Evolutionary conservation across 2,888 invertebrate species (phyloP).

Genomic region (Cryptocheilus praepositus): DNA sequence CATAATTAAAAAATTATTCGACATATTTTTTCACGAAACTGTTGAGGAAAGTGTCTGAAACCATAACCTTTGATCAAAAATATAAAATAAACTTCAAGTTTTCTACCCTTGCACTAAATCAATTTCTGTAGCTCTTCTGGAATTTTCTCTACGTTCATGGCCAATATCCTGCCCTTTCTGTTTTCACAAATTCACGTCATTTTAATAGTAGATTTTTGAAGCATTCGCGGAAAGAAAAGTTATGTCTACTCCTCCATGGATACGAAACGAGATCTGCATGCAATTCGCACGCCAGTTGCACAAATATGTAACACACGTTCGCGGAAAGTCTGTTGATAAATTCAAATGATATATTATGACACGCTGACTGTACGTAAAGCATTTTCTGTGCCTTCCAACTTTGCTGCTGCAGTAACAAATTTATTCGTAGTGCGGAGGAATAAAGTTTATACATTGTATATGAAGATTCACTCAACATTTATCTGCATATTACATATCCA

Average conservation of each 20-base stretch:
- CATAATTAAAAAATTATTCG: too few species aligned
- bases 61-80: too few species aligned
- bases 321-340: conserved; percentile 11
- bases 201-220: conserved; percentile 16
- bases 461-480: background rate
- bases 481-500: too few species aligned
- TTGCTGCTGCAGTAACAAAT: too few species aligned
- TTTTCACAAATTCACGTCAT: conserved; percentile 6
- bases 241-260: background rate
- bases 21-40: too few species aligned
- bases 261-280: background rate
- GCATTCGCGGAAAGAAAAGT: conserved; percentile 7
- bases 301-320: background rate
- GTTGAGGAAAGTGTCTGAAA: too few species aligned
- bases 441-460: conserved; percentile 23
- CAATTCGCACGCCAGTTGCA: background rate
- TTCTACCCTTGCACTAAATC: too few species aligned
- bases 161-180: too few species aligned
- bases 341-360: conserved; percentile 10
- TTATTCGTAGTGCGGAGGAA: background rate
- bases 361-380: background rate
- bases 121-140: too few species aligned
- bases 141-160: too few species aligned
- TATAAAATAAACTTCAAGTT: too few species aligned
- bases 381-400: too few species aligned